Base-by-base conservation (phyloP, 2,113 vertebrate genomes). In the Polyodon spathula region DNA sequence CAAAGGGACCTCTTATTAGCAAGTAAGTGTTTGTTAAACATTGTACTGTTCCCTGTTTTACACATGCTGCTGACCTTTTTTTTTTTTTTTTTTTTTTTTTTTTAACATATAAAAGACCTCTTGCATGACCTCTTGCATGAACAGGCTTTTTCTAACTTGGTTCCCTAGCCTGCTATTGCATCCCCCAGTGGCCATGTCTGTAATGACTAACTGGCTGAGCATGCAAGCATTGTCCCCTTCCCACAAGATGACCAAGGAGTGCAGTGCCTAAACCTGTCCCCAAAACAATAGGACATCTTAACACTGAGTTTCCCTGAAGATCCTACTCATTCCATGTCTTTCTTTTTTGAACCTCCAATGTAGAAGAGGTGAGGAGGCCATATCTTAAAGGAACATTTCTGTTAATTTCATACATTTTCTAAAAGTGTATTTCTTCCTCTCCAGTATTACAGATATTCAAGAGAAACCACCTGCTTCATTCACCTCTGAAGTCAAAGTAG, bases 1-100 rank as follows among this genome's bases (percentile, higher is more conserved):
- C 72, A 41, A 74, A 65, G 4, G 71, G 66, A 37, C 58, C 11
- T 1, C 8, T 37, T 0, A n/a, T 62, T 2, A 78, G 37, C 80
- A 93, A 89, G 92, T 92, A 81, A 75, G 77, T 68, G 48, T 62
- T 10, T 52, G n/a, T 48, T 12, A 40, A 7, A 64, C 10, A 62
- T 64, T n/a, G 39, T 40, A 16, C 41, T 54, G 48, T 51, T 51
- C 40, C 51, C 58, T 40, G 37, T 50, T 15, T 46, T 56, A 48
- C 55, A 46, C 27, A 27, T 27, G 27, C 27, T 27, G 27, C 27
- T 27, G 27, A 27, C 27, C 3, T 27, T 27, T 27, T n/a, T n/a
- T n/a, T n/a, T n/a, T n/a, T n/a, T n/a, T n/a, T n/a, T n/a, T n/a
- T n/a, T n/a, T n/a, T n/a, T n/a, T n/a, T n/a, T n/a, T n/a, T n/a